phyloP scores from a whole-genome alignment of 2,888 invertebrate genomes.

The Pyrochroa serraticornis region DNA sequence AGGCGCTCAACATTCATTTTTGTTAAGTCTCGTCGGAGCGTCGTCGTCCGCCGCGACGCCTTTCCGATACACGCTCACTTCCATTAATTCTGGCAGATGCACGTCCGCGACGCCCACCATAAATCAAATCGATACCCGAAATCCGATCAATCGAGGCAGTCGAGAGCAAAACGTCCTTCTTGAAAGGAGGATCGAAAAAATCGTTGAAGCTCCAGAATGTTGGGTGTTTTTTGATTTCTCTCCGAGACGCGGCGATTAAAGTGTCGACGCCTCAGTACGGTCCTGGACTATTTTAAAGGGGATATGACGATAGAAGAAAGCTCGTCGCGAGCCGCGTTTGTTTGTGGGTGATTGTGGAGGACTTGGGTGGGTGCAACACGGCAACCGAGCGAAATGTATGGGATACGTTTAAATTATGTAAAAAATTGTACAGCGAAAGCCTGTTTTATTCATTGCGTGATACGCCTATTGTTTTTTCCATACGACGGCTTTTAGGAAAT shows the following conservation, averaged over 20 bases:
- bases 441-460: too few species aligned
- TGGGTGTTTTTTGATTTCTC: too few species aligned
- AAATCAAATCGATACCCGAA: constrained; percentile 30
- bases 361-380: too few species aligned
- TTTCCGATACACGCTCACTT: too few species aligned
- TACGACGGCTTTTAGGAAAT: constrained; percentile 11
- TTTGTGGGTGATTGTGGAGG: too few species aligned
- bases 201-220: background rate
- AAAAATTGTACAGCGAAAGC: too few species aligned
- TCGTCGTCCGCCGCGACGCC: constrained; percentile 15
- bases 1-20: constrained; percentile 33
- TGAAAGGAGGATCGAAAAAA: background rate
- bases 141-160: constrained; percentile 25
- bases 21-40: constrained; percentile 9
- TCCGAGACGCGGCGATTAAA: too few species aligned
- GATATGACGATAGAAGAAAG: constrained; percentile 2
- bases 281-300: background rate
- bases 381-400: too few species aligned
- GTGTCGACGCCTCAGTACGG: background rate
- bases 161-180: background rate
- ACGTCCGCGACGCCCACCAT: constrained; percentile 4
- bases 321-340: background rate
- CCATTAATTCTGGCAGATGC: too few species aligned
- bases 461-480: too few species aligned
- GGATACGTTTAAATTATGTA: too few species aligned